phyloP scores from a whole-genome alignment of 2,797 vertebrate species.

The Gymnothorax javanicus region DNA sequence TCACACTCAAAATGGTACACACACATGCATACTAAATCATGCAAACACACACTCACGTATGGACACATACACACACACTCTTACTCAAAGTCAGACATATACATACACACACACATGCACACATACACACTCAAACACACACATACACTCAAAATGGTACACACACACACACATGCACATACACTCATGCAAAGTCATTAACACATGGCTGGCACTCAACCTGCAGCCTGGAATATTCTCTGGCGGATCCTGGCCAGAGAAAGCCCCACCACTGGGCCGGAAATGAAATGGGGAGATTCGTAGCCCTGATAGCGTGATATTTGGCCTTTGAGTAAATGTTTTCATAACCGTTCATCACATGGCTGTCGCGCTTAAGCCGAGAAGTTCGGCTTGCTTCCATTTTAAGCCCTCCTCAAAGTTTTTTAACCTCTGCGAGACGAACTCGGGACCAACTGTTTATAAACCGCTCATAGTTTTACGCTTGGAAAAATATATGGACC shows the following conservation, averaged over 20 bases:
- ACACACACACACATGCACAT: too few species aligned
- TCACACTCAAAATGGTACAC: too few species aligned
- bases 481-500: constrained; percentile 56
- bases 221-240: not conserved
- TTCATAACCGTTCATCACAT: constrained; percentile 51
- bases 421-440: constrained; percentile 53
- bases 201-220: too few species aligned
- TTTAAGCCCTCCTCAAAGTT: constrained; percentile 41
- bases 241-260: constrained; percentile 21
- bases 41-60: too few species aligned
- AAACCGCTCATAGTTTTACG: constrained; percentile 51
- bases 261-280: constrained; percentile 43
- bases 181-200: not conserved
- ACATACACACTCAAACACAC: too few species aligned
- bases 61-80: too few species aligned
- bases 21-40: too few species aligned
- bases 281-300: constrained; percentile 61
- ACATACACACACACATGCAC: too few species aligned
- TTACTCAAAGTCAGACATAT: too few species aligned
- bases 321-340: constrained; percentile 56
- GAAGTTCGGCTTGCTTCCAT: constrained; percentile 43
- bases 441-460: constrained; percentile 58
- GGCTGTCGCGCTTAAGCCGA: constrained; percentile 40
- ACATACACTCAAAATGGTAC: too few species aligned
- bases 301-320: constrained; percentile 36